phyloP scores from a whole-genome alignment of 2,797 vertebrate species.

The Chaenodraco wilsoni region DNA sequence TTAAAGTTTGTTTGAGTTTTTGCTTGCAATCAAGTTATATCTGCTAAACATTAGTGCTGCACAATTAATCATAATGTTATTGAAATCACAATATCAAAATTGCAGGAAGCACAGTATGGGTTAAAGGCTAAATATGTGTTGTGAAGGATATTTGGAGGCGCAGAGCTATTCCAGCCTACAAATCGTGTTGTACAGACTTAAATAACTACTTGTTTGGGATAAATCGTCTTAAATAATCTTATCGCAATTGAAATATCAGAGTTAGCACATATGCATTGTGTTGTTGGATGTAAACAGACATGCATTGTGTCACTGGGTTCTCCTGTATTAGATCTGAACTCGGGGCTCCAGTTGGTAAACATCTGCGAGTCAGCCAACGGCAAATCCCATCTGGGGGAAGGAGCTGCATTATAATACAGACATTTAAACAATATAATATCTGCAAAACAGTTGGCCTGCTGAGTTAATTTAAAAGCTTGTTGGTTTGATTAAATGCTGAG shows the following conservation, averaged over 20 bases:
- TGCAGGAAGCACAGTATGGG: too few relatives aligned
- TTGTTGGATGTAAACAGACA: neutral
- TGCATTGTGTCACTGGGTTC: slow-evolving; percentile 10
- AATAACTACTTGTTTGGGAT: too few relatives aligned
- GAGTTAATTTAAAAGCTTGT: slow-evolving; percentile 59
- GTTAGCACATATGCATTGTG: slow-evolving; percentile 2
- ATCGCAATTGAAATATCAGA: neutral
- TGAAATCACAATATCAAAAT: too few relatives aligned
- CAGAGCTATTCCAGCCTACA: too few relatives aligned
- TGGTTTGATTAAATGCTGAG: slow-evolving; percentile 63
- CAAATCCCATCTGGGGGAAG: slow-evolving; percentile 35
- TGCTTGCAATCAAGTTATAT: slow-evolving; percentile 6
- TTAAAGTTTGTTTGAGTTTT: slow-evolving; percentile 4
- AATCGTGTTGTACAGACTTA: too few relatives aligned
- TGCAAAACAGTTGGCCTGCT: slow-evolving; percentile 53
- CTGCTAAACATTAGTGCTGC: neutral
- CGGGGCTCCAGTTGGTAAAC: slow-evolving; percentile 51
- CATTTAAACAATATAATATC: slow-evolving; percentile 38
- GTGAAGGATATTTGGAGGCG: too few relatives aligned
- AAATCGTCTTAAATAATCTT: too few relatives aligned
- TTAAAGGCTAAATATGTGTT: too few relatives aligned
- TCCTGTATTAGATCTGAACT: slow-evolving; percentile 52
- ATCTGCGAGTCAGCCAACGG: slow-evolving; percentile 60
- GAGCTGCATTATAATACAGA: slow-evolving; percentile 37
- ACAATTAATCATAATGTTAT: too few relatives aligned